Conservation (phyloP, 2,797 vertebrate genomes). For the Lates japonicus region DNA sequence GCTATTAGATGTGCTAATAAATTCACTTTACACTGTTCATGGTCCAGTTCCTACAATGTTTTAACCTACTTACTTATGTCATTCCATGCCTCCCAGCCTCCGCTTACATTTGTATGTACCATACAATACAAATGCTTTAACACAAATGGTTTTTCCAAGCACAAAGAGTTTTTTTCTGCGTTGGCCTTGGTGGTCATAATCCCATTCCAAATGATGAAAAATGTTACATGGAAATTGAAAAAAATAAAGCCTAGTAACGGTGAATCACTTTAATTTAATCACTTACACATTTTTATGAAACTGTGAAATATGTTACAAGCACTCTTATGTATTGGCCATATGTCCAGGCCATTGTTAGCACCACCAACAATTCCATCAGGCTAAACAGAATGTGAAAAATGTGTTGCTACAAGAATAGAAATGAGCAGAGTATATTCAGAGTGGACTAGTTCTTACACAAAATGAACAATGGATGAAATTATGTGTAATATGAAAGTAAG, state of each 20-base stretch:
- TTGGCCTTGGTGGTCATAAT: neutral
- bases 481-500: neutral
- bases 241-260: neutral
- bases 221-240: neutral
- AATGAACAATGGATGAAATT: neutral
- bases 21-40: neutral
- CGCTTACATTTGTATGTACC: conserved; percentile 3
- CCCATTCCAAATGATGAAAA: neutral
- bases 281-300: conserved; percentile 2
- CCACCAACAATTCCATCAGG: conserved; percentile 4
- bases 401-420: neutral
- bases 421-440: neutral
- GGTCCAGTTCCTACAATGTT: neutral
- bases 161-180: neutral
- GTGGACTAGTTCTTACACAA: no score
- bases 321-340: conserved; percentile 22
- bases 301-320: conserved; percentile 10
- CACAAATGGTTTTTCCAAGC: neutral
- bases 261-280: neutral
- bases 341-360: conserved; percentile 24
- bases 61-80: conserved; percentile 3
- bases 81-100: conserved; percentile 5
- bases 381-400: conserved; percentile 3
- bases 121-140: neutral
- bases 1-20: conserved; percentile 1